phyloP scores from a whole-genome alignment of 1,140 invertebrate genomes.

The Monomorium pharaonis region DNA sequence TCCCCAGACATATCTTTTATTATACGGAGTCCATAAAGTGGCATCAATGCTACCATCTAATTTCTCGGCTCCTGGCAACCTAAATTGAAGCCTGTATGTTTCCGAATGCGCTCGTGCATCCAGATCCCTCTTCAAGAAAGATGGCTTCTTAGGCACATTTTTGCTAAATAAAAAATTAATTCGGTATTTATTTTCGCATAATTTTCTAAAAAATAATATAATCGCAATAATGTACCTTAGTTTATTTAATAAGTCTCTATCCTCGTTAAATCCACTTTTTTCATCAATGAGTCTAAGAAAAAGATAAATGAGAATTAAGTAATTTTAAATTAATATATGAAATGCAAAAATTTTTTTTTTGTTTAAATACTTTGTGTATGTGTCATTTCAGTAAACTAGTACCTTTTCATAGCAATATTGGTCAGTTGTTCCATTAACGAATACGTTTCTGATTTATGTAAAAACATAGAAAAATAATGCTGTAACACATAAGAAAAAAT shows the following conservation, averaged over 20 bases:
- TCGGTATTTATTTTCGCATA: not conserved
- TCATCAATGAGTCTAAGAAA: conserved; percentile 92
- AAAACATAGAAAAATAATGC: conserved; percentile 96
- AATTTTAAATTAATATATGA: not conserved
- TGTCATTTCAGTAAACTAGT: conserved; percentile 72
- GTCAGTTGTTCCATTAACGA: conserved; percentile 97
- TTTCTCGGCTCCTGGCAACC: conserved; percentile 94
- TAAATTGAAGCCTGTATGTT: conserved; percentile 93
- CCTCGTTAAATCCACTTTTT: conserved; percentile 93
- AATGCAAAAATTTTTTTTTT: conserved; percentile 46
- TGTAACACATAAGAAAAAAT: conserved; percentile 81
- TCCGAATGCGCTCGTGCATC: conserved; percentile 97
- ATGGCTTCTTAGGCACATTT: conserved; percentile 94
- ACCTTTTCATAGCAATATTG: conserved; percentile 98
- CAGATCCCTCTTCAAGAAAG: conserved; percentile 96
- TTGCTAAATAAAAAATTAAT: conserved; percentile 85
- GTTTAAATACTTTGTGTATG: conserved; percentile 76
- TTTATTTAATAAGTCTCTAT: conserved; percentile 93
- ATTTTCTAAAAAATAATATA: conserved; percentile 18
- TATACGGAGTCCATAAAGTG: conserved; percentile 97
- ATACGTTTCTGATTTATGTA: conserved; percentile 95
- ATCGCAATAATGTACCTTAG: conserved; percentile 86
- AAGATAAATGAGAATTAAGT: conserved; percentile 55
- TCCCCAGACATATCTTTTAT: conserved; percentile 96
- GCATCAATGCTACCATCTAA: conserved; percentile 96